Evolutionary conservation across 2,797 vertebrate species (phyloP).

Genomic region (Lepus townsendii): DNA sequence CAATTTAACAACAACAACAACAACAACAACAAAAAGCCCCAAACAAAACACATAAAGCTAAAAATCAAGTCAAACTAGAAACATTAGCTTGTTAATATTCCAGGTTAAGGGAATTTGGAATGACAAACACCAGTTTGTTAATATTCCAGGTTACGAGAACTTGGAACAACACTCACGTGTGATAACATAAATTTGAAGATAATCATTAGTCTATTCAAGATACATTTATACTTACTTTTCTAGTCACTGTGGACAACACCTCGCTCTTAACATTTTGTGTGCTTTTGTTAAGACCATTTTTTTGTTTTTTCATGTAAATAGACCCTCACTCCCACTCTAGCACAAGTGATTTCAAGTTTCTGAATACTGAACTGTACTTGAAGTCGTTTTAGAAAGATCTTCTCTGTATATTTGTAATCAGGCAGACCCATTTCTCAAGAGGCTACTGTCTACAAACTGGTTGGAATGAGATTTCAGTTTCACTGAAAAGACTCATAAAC

Average conservation of each 20-base stretch:
- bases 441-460: background rate
- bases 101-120: background rate
- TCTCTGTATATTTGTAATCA: constrained; percentile 20
- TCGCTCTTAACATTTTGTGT: background rate
- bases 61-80: constrained; percentile 21
- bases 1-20: background rate
- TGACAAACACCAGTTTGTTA: background rate
- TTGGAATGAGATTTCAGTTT: constrained; percentile 43
- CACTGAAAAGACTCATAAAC: constrained; percentile 21
- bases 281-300: background rate
- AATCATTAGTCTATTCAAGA: background rate
- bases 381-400: background rate
- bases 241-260: background rate
- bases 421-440: background rate
- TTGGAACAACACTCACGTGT: background rate
- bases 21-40: background rate
- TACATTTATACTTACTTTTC: background rate
- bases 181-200: constrained; percentile 19
- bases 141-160: background rate
- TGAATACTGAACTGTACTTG: background rate
- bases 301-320: constrained; percentile 29
- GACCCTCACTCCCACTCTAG: background rate
- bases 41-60: background rate
- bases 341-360: background rate
- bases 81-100: background rate